Base-by-base conservation (phyloP, 2,113 vertebrate genomes). In the Sander lucioperca region DNA sequence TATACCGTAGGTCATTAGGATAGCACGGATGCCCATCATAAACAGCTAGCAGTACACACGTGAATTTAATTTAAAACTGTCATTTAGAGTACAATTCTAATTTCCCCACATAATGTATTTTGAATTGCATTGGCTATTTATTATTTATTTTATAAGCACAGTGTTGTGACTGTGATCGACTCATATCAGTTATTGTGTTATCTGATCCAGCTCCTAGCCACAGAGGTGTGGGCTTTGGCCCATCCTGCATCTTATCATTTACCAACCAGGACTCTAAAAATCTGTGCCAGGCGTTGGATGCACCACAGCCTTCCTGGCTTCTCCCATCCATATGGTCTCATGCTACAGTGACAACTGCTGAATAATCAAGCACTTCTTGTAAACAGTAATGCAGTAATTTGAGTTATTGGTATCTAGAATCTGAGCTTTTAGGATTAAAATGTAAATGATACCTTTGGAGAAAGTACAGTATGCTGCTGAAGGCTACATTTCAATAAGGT, bases 281-380 rank as follows among this genome's bases (percentile, higher is more conserved):
- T 92, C 91, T 82, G 88, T 91, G 88, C 74, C 84, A 82, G 80
- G 66, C 56, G 3, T 15, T 77, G 80, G 63, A 73, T 48, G 67
- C 54, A 27, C 33, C 43, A 18, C 50, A 57, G 57, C 27, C 79
- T 39, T 62, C 63, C 33, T 64, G 83, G 30, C 65, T 64, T 33
- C 80, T 58, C 66, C 71, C 79, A 70, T 84, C 80, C 39, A 0
- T 30, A 63, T 73, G 27, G 71, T 85, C 71, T 91, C 85, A 53
- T 50, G n/a, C 86, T 88, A 82, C 86, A 51, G 25, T 59, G 75
- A 76, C 74, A 83, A 65, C 68, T 74, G 70, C 63, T 90, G 53
- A 90, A 90, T 92, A 86, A 92, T 89, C 82, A 25, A 87, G 21
- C 12, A 5, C 1, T 45, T 47, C 74, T 76, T 74, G 68, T 84